phyloP scores from a whole-genome alignment of 2,113 vertebrate species.

The Meles meles region DNA sequence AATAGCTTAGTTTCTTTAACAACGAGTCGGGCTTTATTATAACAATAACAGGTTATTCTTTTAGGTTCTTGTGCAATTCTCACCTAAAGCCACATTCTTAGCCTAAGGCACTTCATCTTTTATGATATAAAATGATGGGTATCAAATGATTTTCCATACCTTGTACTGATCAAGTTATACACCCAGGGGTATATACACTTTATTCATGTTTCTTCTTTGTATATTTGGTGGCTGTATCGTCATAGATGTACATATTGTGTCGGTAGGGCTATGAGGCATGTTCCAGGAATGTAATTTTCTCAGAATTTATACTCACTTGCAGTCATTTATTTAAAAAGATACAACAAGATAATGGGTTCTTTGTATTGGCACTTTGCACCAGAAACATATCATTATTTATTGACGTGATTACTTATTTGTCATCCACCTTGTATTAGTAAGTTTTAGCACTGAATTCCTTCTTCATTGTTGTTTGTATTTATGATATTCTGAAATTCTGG shows the following conservation, averaged over 20 bases:
- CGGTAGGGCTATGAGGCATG: constrained; percentile 93
- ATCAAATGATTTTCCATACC: constrained; percentile 82
- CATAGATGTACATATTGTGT: constrained; percentile 99
- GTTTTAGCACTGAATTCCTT: constrained; percentile 94
- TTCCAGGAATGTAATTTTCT: constrained; percentile 93
- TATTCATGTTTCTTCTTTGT: constrained; percentile 94
- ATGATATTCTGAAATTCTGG: constrained; percentile 86
- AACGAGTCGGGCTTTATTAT: constrained; percentile 76
- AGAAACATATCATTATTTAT: constrained; percentile 99
- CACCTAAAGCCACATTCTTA: constrained; percentile 82
- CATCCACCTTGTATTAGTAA: constrained; percentile 92
- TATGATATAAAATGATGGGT: constrained; percentile 86
- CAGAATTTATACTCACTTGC: constrained; percentile 91
- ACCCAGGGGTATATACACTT: constrained; percentile 88
- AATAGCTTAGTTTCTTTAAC: constrained; percentile 78
- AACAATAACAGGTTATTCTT: constrained; percentile 74
- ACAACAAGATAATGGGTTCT: constrained; percentile 87
- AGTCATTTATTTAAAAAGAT: constrained; percentile 94
- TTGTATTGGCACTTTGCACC: constrained; percentile 99
- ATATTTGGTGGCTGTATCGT: constrained; percentile 99
- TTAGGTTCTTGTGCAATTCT: constrained; percentile 77
- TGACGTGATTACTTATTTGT: constrained; percentile 94
- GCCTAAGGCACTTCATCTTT: constrained; percentile 87
- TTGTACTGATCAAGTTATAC: constrained; percentile 82
- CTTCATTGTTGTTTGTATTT: constrained; percentile 98